phyloP scores from a whole-genome alignment of 2,888 invertebrate species.

The Punctoribates punctum region DNA sequence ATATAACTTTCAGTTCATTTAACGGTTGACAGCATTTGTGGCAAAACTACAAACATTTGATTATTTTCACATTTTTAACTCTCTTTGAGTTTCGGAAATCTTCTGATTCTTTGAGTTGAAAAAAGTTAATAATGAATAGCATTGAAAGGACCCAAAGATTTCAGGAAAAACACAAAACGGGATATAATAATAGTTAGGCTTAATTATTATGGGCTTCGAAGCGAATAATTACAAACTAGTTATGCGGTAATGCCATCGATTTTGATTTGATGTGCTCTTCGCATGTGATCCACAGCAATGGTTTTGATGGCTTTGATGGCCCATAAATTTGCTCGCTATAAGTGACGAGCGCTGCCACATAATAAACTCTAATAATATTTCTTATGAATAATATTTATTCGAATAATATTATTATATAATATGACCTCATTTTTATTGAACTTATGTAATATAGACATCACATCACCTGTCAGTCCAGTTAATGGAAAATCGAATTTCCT shows the following conservation, averaged over 20 bases:
- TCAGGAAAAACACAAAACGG: background rate
- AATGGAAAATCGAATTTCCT: slow-evolving; percentile 25
- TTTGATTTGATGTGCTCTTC: slow-evolving; percentile 27
- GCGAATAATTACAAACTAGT: slow-evolving; percentile 35
- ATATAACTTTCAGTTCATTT: slow-evolving; percentile 6
- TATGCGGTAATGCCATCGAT: slow-evolving; percentile 33
- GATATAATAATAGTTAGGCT: slow-evolving; percentile 6
- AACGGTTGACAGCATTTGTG: background rate
- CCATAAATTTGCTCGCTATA: slow-evolving; percentile 17
- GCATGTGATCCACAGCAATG: background rate
- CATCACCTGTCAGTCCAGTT: slow-evolving; percentile 24
- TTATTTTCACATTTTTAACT: slow-evolving; percentile 28
- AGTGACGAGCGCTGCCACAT: slow-evolving; percentile 30
- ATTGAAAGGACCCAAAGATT: background rate
- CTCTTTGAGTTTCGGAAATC: background rate
- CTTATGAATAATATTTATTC: slow-evolving; percentile 32
- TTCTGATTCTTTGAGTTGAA: background rate
- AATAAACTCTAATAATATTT: slow-evolving; percentile 29
- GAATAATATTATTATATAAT: background rate
- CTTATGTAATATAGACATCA: background rate
- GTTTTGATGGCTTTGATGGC: background rate
- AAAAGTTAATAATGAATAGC: slow-evolving; percentile 33
- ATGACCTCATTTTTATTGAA: slow-evolving; percentile 30
- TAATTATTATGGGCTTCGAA: slow-evolving; percentile 31
- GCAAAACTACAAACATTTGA: slow-evolving; percentile 3